These are phyloP conservation scores for Hemicentrotus pulcherrimus DNA, from an alignment of 35 echinoderm and acorn worm species.

Conservation along the genomic window DNA sequence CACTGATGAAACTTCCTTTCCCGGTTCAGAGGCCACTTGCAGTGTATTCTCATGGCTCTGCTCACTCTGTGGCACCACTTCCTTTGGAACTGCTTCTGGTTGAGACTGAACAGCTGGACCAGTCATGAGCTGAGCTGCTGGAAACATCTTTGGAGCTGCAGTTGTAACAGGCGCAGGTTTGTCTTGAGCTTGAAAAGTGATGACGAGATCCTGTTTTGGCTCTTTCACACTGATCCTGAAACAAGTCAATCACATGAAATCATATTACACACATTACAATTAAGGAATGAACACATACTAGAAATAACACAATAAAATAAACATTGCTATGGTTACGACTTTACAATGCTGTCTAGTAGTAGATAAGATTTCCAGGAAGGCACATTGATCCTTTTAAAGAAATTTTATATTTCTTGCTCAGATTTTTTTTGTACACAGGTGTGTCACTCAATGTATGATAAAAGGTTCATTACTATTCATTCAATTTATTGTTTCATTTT, in stretches of 20 bases:
- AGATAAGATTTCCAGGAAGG: not conserved
- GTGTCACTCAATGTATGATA: not conserved
- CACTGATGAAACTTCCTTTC: not conserved
- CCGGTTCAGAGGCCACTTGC: not conserved
- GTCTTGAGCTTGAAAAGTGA: constrained; percentile 31
- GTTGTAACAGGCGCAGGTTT: not conserved
- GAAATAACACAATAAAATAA: not conserved
- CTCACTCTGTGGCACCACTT: not conserved
- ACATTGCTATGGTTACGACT: not conserved
- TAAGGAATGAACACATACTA: not conserved
- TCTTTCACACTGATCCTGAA: constrained; percentile 15
- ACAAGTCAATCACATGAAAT: not conserved
- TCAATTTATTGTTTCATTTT: not conserved
- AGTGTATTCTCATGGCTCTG: not conserved
- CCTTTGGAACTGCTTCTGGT: not conserved
- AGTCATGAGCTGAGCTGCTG: not conserved
- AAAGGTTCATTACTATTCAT: not conserved
- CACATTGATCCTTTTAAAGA: not conserved
- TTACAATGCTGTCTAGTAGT: not conserved
- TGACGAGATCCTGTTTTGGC: constrained; percentile 31
- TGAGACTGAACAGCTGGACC: not conserved
- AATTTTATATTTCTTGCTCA: not conserved
- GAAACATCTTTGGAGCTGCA: not conserved
- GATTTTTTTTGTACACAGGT: not conserved
- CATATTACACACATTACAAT: not conserved